Conservation (phyloP, 2,888 invertebrate genomes). For the Antitype chi region DNA sequence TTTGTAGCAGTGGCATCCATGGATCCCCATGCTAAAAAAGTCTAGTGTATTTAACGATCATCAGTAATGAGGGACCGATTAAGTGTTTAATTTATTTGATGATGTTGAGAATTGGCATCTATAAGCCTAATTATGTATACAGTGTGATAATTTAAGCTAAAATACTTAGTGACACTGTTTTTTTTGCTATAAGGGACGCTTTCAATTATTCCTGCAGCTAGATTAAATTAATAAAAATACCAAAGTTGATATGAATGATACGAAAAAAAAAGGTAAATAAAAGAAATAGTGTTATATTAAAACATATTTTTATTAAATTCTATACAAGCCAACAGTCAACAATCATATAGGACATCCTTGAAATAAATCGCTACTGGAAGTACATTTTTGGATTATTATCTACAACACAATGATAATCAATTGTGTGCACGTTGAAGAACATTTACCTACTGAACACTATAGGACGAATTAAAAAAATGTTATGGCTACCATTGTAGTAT, state of each 20-base stretch:
- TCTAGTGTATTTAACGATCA: not conserved
- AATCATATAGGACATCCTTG: constrained; percentile 49
- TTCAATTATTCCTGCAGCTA: not conserved
- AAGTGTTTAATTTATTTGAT: not conserved
- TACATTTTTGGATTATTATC: constrained; percentile 41
- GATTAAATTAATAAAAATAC: constrained; percentile 3
- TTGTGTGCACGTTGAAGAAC: constrained; percentile 1
- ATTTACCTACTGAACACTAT: constrained; percentile 2
- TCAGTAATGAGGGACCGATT: too few species aligned
- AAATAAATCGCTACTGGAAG: constrained; percentile 51
- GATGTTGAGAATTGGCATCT: not conserved
- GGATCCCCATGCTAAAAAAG: too few species aligned
- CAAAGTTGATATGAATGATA: constrained; percentile 19
- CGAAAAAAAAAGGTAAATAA: constrained; percentile 18
- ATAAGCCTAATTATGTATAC: not conserved
- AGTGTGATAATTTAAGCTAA: not conserved
- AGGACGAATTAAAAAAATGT: not conserved
- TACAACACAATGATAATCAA: constrained; percentile 42
- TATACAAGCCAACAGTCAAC: constrained; percentile 71
- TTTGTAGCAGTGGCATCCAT: too few species aligned
- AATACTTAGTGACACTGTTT: not conserved
- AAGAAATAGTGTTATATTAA: constrained; percentile 41
- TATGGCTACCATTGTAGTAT: too few species aligned
- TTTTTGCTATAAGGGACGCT: not conserved
- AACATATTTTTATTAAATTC: constrained; percentile 63